Conservation (phyloP, 2,888 invertebrate species). For the Zaprionus obscuricornis region DNA sequence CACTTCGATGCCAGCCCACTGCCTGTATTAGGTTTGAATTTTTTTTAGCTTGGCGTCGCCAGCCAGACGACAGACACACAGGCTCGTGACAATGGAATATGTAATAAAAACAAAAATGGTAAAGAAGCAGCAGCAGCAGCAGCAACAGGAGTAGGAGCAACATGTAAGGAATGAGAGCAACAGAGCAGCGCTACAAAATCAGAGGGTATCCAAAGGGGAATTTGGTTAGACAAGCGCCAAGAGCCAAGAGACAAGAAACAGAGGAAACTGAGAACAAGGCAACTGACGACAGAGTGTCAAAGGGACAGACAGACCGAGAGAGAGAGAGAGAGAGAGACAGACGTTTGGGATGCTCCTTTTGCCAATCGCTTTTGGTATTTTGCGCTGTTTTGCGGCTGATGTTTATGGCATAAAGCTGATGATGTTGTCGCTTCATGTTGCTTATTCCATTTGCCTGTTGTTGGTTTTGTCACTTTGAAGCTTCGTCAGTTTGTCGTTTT, state of each 20-base stretch:
- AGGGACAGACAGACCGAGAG: too few relatives aligned
- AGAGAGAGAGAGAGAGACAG: too few relatives aligned
- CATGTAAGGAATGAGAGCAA: too few relatives aligned
- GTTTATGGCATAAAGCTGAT: slow-evolving; percentile 48
- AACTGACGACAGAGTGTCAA: too few relatives aligned
- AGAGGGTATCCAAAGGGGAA: too few relatives aligned
- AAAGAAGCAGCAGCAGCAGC: background rate
- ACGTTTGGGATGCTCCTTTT: slow-evolving; percentile 24
- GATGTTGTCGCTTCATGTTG: slow-evolving; percentile 38
- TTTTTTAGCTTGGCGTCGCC: slow-evolving; percentile 26
- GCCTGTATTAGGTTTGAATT: slow-evolving; percentile 8
- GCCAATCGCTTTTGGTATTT: slow-evolving; percentile 36
- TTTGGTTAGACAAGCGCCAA: too few relatives aligned
- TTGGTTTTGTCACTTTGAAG: too few relatives aligned
- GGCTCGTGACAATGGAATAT: slow-evolving; percentile 59
- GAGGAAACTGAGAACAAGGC: too few relatives aligned
- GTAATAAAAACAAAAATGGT: slow-evolving; percentile 44
- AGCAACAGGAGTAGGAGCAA: background rate
- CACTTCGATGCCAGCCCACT: background rate
- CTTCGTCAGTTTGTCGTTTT: too few relatives aligned
- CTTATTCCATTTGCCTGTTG: too few relatives aligned
- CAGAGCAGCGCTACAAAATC: too few relatives aligned
- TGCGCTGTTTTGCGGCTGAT: slow-evolving; percentile 33
- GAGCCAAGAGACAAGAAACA: too few relatives aligned
- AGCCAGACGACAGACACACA: slow-evolving; percentile 40